phyloP scores from a whole-genome alignment of 2,797 vertebrate species.

The Psittacula derbiana region DNA sequence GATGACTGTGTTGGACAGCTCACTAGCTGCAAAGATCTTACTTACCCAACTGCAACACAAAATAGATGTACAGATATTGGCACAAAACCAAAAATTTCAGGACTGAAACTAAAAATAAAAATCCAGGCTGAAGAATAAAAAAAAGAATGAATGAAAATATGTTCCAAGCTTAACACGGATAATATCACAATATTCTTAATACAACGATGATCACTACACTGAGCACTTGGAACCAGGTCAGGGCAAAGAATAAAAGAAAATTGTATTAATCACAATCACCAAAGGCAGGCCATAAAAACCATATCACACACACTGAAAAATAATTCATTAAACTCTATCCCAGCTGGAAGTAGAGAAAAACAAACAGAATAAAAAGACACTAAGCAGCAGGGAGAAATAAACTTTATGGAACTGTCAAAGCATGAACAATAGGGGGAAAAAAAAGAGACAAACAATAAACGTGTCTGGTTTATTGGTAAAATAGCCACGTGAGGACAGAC shows the following conservation, averaged over 20 bases:
- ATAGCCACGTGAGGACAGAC: constrained; percentile 49
- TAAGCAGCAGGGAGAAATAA: constrained; percentile 76
- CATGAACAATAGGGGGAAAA: constrained; percentile 51
- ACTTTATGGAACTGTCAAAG: constrained; percentile 78
- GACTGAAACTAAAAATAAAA: constrained; percentile 51
- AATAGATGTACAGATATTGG: constrained; percentile 61
- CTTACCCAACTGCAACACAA: constrained; percentile 53
- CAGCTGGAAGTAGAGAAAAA: constrained; percentile 73
- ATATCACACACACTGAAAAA: constrained; percentile 72
- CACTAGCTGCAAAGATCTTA: constrained; percentile 37
- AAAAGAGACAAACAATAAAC: constrained; percentile 51
- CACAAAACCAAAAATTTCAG: constrained; percentile 45
- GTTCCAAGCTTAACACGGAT: background rate
- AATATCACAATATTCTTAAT: background rate
- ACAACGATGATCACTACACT: background rate
- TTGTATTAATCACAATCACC: constrained; percentile 67
- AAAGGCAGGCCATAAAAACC: constrained; percentile 74
- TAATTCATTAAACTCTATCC: constrained; percentile 76
- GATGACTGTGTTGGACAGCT: constrained; percentile 20
- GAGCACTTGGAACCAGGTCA: constrained; percentile 41
- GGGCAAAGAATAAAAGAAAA: constrained; percentile 61
- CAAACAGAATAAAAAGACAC: constrained; percentile 69
- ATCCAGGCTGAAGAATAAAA: constrained; percentile 10
- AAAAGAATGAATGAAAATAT: constrained; percentile 27
- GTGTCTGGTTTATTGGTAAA: constrained; percentile 61